Percentiles rank a stretch among this genome's conserved stretches.
Evolutionary conservation across 2,888 invertebrate genomes (phyloP).

Genomic region (Schizaphis graminum): DNA sequence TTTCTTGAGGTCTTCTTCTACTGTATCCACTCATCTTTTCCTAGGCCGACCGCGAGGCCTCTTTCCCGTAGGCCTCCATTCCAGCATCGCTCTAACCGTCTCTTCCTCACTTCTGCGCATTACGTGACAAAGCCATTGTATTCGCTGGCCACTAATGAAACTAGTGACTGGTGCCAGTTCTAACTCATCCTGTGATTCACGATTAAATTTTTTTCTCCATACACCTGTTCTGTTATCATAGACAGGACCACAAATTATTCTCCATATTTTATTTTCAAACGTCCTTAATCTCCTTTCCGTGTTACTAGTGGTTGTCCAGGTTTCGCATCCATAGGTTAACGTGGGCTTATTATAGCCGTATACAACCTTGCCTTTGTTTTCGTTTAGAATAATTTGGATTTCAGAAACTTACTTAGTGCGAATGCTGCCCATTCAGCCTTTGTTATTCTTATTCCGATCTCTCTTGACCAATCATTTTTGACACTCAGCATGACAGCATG

Average conservation of each 20-base stretch:
- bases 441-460: neutral
- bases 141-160: neutral
- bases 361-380: conserved; percentile 13
- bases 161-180: neutral
- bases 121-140: neutral
- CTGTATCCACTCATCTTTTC: neutral
- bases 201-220: neutral
- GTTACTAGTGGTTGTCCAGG: neutral
- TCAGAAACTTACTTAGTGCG: neutral
- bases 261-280: neutral
- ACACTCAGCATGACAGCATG: neutral
- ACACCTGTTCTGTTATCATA: neutral
- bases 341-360: neutral
- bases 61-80: neutral
- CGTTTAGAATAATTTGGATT: neutral
- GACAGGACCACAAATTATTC: neutral
- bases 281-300: neutral
- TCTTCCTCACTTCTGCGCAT: conserved; percentile 5
- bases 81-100: neutral
- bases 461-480: conserved; percentile 3
- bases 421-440: neutral
- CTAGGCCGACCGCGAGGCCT: neutral
- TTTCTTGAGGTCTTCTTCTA: neutral
- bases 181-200: neutral
- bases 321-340: neutral